A percentile compares a stretch with the other conserved stretches of the same genome.
Evolutionary conservation across 2,113 vertebrate genomes (phyloP).

Genomic region (Centrocercus urophasianus): DNA sequence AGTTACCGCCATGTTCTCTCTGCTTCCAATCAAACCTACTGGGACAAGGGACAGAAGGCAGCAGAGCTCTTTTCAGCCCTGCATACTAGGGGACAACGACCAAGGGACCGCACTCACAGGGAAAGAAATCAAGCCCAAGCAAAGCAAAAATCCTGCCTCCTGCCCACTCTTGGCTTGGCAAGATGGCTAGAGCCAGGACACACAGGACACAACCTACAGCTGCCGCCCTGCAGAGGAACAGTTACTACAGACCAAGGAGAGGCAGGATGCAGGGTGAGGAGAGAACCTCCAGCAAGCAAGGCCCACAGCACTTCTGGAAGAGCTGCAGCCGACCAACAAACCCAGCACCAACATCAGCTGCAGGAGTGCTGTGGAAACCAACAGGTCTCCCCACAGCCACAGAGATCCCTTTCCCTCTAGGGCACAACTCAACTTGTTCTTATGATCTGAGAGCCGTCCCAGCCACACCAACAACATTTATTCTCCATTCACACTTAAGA

Average conservation of each 20-base stretch:
- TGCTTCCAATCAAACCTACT: neutral
- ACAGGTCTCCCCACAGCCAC: rapidly evolving
- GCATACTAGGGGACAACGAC: neutral
- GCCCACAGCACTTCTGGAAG: neutral
- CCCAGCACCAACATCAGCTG: neutral
- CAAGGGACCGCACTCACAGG: neutral
- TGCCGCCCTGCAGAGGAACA: neutral
- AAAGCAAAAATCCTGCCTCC: neutral
- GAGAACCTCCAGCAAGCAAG: neutral
- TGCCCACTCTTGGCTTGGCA: neutral
- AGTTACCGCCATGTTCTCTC: neutral
- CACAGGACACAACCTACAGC: rapidly evolving
- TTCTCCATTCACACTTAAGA: neutral
- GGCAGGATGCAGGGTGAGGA: neutral
- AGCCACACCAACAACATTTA: neutral
- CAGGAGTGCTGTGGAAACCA: neutral
- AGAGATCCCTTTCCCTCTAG: neutral
- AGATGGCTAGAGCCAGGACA: neutral
- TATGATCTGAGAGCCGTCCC: neutral
- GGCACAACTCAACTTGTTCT: neutral
- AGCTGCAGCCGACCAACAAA: neutral
- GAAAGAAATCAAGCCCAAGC: neutral
- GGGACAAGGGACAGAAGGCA: neutral
- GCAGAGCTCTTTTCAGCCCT: neutral
- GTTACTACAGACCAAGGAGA: neutral